A percentile compares a stretch with the other conserved stretches of the same genome.
These are phyloP conservation scores for Actenoides lindsayi DNA, from an alignment of 2,113 vertebrate genomes.

Conservation along the genomic window DNA sequence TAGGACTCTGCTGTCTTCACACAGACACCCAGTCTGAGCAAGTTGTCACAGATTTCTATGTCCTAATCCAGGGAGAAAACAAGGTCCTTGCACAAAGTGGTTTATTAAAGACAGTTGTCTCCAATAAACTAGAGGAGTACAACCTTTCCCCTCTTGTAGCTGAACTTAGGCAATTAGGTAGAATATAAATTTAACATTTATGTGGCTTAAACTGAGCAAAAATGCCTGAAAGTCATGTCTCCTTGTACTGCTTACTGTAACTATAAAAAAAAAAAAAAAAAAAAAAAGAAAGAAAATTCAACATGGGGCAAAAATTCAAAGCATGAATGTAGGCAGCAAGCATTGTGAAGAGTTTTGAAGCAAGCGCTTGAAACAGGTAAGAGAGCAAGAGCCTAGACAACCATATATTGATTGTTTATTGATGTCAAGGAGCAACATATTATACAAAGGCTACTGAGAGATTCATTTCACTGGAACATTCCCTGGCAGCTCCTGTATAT, in stretches of 20 bases:
- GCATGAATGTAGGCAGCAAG: background rate
- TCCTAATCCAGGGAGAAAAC: background rate
- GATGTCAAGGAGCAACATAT: background rate
- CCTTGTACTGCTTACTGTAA: background rate
- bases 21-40: background rate
- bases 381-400: background rate
- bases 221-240: background rate
- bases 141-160: background rate
- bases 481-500: background rate
- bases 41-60: background rate
- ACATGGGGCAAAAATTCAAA: background rate
- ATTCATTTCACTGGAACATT: background rate
- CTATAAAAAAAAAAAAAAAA: background rate
- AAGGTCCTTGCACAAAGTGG: background rate
- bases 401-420: fast-evolving
- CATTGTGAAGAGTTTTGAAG: background rate
- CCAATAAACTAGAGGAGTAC: background rate
- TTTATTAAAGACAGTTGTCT: background rate
- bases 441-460: background rate
- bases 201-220: background rate
- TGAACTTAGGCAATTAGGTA: background rate
- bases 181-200: background rate
- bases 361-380: background rate
- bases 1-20: background rate
- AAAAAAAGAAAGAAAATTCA: background rate